Evolutionary conservation across 30 jellyfish, hydroid and myxozoan genomes (phyloP), one percentile per base, ranked within the genome.

Genomic region (Hydractinia echinata): DNA sequence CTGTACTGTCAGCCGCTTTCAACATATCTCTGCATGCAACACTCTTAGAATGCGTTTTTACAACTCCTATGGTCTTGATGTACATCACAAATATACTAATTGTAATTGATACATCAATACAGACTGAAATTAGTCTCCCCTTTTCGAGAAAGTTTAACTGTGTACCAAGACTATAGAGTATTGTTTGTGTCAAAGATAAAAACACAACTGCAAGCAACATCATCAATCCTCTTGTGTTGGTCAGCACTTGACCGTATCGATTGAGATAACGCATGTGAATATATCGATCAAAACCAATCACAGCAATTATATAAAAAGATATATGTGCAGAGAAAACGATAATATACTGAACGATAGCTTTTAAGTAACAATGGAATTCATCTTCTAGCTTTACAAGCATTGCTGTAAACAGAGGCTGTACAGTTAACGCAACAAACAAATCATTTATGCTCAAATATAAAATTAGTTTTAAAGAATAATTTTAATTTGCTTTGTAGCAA

Each of bases 241-340:
- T 15, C 80, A 70, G 21, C 30, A 70, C 48, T 6, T 70, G 21
- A 6, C 56, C 21, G 58, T 70, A 70, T 44, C 58, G 30, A 7
- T 5, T 70, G 21, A 70, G 51, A 18, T 18, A 70, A 18, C 48
- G 21, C 58, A 70, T 49, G 21, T 56, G 80, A 70, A 49, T 56
- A 49, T 70, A 70, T 51, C 80, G 21, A 51, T 70, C 80, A 51
- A 15, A 70, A 14, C 80, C 80, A 18, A 70, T 70, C 80, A 70
- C 54, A 14, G 80, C 80, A 70, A 70, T 70, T 6, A 51, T 70
- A 70, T 5, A 18, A 5, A 54, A 54, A 18, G 80, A 70, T 20
- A 56, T 70, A 56, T 70, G 80, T 5, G 80, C 48, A 15, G 48
- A 70, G 48, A 70, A 18, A 18, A 70, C 48, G 14, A 30, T 56